Conservation (phyloP, 2,113 vertebrate genomes). For the Oryzias curvinotus region DNA sequence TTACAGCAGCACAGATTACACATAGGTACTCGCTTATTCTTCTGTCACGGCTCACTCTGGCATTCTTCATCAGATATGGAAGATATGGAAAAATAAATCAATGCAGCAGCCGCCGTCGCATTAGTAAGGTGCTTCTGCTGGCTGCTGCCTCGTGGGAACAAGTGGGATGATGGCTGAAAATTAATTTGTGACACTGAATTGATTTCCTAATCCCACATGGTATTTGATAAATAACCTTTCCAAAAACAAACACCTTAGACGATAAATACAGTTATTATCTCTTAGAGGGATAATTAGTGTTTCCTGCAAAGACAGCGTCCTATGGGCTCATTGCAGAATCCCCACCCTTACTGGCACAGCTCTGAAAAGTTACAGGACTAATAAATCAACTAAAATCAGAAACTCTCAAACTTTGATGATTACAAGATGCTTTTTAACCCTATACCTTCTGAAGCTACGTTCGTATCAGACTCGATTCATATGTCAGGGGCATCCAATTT, state of each 20-base stretch:
- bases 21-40: conserved; percentile 27
- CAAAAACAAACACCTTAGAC: conserved; percentile 69
- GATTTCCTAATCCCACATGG: conserved; percentile 72
- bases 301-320: conserved; percentile 63
- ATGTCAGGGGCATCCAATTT: too few species aligned
- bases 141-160: conserved; percentile 50
- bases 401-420: not conserved
- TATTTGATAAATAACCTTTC: conserved; percentile 76
- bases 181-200: conserved; percentile 78
- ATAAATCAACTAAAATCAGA: conserved; percentile 18
- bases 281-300: conserved; percentile 74
- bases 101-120: conserved; percentile 54
- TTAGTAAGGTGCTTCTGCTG: conserved; percentile 58
- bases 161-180: conserved; percentile 71
- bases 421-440: too few species aligned
- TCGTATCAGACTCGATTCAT: too few species aligned
- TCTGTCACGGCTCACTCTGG: conserved; percentile 36
- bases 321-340: conserved; percentile 44
- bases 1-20: conserved; percentile 22
- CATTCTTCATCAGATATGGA: conserved; percentile 59
- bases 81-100: conserved; percentile 64
- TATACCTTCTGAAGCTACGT: too few species aligned
- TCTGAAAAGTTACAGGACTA: conserved; percentile 47
- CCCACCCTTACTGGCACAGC: conserved; percentile 37
- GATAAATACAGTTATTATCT: conserved; percentile 77